Evolutionary conservation across 2,113 vertebrate species (phyloP).

Genomic region (Microtus ochrogaster): DNA sequence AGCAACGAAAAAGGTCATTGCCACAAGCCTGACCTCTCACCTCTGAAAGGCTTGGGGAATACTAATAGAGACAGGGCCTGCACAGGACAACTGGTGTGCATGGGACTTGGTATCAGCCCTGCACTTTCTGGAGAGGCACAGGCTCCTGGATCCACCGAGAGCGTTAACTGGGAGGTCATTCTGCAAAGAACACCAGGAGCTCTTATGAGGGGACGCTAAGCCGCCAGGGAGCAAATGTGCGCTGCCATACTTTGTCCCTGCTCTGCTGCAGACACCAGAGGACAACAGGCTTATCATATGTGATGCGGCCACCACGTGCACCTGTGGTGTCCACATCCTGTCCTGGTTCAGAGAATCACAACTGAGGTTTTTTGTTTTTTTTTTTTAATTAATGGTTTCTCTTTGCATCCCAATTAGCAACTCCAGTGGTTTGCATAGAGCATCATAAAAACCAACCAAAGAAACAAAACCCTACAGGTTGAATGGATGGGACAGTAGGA

Average conservation of each 20-base stretch:
- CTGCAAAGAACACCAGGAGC: conserved; percentile 3
- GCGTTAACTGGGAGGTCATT: background rate
- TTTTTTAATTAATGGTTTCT: background rate
- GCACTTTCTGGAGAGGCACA: background rate
- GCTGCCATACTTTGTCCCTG: background rate
- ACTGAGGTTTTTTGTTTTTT: background rate
- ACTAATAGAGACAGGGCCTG: background rate
- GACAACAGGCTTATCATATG: background rate
- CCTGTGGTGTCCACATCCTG: background rate
- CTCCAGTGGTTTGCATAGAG: background rate
- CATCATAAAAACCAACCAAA: background rate
- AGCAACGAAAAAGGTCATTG: background rate
- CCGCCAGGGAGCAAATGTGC: background rate
- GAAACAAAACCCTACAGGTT: background rate
- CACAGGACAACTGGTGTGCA: background rate
- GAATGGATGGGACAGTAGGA: background rate
- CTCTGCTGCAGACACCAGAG: background rate
- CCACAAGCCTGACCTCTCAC: background rate
- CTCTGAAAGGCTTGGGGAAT: background rate
- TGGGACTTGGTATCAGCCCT: background rate
- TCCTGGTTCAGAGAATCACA: background rate
- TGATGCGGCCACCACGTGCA: background rate
- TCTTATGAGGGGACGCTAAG: background rate
- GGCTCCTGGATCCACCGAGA: background rate
- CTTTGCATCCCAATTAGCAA: background rate